Evolutionary conservation across 2,113 vertebrate species (phyloP).

Genomic region (Alethe diademata): DNA sequence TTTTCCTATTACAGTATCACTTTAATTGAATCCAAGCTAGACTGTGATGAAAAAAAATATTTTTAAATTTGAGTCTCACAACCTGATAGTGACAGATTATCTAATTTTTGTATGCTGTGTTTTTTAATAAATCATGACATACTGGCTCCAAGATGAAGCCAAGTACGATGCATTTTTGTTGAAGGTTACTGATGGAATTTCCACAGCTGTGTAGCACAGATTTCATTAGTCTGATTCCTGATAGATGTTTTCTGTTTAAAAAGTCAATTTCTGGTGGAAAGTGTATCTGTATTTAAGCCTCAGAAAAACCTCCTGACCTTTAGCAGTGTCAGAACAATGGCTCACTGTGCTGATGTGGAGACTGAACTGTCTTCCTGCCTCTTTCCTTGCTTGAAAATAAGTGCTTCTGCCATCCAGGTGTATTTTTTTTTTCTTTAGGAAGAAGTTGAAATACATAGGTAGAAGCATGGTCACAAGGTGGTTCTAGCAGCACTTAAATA

Average conservation of each 20-base stretch:
- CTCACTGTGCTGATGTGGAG: neutral
- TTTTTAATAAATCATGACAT: neutral
- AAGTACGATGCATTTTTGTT: accelerated
- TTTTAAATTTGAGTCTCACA: neutral
- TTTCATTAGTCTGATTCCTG: neutral
- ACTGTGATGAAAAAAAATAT: neutral
- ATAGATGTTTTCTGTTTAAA: neutral
- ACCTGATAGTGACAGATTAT: neutral
- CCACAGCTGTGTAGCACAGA: neutral
- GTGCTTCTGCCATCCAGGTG: neutral
- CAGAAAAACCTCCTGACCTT: neutral
- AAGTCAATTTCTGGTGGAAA: neutral
- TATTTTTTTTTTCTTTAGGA: neutral
- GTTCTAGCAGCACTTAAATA: neutral
- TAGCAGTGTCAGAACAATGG: neutral
- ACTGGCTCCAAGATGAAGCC: neutral
- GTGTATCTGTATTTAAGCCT: neutral
- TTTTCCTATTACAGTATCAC: neutral
- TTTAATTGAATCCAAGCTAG: neutral
- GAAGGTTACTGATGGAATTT: neutral
- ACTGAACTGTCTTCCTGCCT: neutral
- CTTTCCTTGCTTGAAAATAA: neutral
- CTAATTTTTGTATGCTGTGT: neutral
- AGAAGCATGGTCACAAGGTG: neutral
- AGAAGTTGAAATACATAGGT: neutral